Conservation (phyloP, 2,113 vertebrate species). For the Amphiprion percula region DNA sequence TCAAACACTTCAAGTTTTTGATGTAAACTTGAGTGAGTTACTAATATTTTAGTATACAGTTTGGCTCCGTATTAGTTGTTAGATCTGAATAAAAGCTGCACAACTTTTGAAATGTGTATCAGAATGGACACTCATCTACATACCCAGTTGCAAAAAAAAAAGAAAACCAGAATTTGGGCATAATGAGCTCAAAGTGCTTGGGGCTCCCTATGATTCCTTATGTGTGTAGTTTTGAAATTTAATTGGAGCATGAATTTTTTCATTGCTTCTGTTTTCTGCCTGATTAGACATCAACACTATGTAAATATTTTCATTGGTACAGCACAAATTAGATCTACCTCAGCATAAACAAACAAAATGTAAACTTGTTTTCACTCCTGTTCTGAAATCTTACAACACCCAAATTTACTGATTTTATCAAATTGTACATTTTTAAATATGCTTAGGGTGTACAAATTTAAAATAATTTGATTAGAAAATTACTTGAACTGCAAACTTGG, state of each 20-base stretch:
- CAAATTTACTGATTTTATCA: neutral
- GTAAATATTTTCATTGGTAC: slow-evolving; percentile 7
- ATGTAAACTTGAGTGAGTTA: neutral
- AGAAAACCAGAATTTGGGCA: too few species aligned
- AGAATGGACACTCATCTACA: neutral
- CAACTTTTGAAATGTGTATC: neutral
- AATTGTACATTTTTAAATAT: neutral
- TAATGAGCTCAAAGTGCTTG: neutral
- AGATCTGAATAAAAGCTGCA: neutral
- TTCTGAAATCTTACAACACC: neutral
- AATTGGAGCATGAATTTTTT: slow-evolving; percentile 4
- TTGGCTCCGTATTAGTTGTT: neutral
- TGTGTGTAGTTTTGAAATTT: slow-evolving; percentile 10
- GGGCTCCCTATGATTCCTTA: neutral
- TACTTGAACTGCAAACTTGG: neutral
- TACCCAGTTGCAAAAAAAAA: too few species aligned
- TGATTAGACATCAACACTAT: slow-evolving; percentile 5
- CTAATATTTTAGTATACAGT: neutral
- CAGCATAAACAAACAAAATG: neutral
- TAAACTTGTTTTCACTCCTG: neutral
- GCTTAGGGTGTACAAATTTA: neutral
- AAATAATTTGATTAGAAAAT: neutral
- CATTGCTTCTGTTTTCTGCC: slow-evolving; percentile 8
- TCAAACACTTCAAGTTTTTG: neutral
- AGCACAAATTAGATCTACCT: neutral